Percentiles rank a stretch among this genome's conserved stretches.
Evolutionary conservation across 2,113 vertebrate genomes (phyloP).

Genomic region (Elgaria multicarinata): DNA sequence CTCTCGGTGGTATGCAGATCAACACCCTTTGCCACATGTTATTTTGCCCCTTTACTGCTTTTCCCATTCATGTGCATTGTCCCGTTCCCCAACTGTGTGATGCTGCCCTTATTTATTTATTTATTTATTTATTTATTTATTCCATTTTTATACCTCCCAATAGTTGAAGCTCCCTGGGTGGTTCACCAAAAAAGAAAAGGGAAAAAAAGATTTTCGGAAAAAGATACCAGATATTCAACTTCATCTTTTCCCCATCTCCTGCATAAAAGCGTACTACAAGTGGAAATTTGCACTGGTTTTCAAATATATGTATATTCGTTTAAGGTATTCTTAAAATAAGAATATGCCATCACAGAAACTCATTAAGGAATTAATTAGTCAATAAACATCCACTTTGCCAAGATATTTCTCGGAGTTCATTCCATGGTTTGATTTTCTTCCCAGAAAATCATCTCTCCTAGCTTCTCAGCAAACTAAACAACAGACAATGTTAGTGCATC

Average conservation of each 20-base stretch:
- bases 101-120: not conserved
- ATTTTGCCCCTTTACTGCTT: not conserved
- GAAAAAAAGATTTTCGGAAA: no score
- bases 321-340: not conserved
- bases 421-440: not conserved
- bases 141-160: no score
- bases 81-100: not conserved
- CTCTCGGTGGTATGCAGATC: not conserved
- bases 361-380: conserved; percentile 2
- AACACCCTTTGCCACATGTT: not conserved
- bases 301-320: not conserved
- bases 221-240: not conserved
- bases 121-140: no score
- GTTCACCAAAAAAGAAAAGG: no score
- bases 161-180: no score
- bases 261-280: not conserved
- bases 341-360: not conserved
- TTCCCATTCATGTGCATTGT: not conserved
- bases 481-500: not conserved
- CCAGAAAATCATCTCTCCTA: not conserved
- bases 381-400: not conserved
- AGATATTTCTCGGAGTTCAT: not conserved
- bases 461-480: conserved; percentile 7
- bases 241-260: not conserved
- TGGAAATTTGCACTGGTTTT: not conserved